Evolutionary conservation across 1,140 invertebrate genomes (phyloP), one percentile per base, ranked within the genome.

Genomic region (Muscidifurax raptorellus): DNA sequence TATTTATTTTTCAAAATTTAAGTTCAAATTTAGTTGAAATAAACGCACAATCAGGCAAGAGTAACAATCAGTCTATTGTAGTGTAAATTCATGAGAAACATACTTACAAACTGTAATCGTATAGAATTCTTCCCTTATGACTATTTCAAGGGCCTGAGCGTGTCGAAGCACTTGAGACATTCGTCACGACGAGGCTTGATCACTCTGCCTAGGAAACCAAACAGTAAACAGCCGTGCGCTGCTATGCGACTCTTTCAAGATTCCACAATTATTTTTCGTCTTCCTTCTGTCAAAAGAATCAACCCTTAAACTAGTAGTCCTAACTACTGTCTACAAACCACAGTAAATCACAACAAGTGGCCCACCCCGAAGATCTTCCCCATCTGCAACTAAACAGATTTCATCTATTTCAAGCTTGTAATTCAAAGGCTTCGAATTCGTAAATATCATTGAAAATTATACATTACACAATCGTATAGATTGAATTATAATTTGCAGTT

Each of bases 261-360:
- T 81, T 47, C 52, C 67, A 81, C 4, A 25, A 81, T 32, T 75
- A 75, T 77, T 67, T 77, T 27, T 75, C 13, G 9, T 67, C 2
- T 80, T 59, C 27, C 66, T 30, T 64, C 7, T 66, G 2, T 67
- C 74, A 32, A 81, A 59, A 15, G 13, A 78, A 9, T 67, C 22
- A 52, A 64, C 25, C 72, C 81, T 82, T 36, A 47, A 44, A 66
- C 71, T 74, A 75, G 3, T 75, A 52, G 22, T 64, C n/a, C 3
- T 27, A 76, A 22, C 52, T 82, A 10, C 72, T 47, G n/a, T 76
- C 36, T 82, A n/a, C 13, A 75, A 75, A 66, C 1, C 22, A 2
- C 28, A 64, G 66, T 82, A 82, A 64, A 66, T 82, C 40, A 40
- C 15, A 66, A 44, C 13, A 18, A 75, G 7, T 76, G 81, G 72